A percentile compares a stretch with the other conserved stretches of the same genome.
Conservation (phyloP, 2,113 vertebrate species). For the Terrapene triunguis region DNA sequence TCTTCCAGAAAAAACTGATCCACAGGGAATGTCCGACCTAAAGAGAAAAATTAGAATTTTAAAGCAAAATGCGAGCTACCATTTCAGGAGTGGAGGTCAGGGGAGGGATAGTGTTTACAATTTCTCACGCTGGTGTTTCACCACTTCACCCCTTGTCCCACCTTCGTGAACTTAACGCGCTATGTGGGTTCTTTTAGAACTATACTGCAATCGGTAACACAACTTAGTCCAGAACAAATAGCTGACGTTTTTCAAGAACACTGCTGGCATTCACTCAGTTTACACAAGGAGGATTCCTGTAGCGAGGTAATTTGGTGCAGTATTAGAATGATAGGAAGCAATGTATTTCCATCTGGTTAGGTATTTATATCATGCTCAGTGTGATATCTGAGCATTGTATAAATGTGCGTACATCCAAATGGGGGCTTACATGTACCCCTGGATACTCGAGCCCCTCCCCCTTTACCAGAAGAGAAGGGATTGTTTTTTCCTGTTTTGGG, state of each 20-base stretch:
- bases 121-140: not conserved
- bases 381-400: not conserved
- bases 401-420: not conserved
- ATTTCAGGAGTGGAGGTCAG: accelerated
- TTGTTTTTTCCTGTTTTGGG: not conserved
- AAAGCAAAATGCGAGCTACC: not conserved
- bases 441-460: not conserved
- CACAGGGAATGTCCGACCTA: slow-evolving; percentile 94
- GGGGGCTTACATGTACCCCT: not conserved
- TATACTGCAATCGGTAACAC: not conserved
- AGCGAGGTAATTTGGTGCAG: not conserved
- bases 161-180: not conserved
- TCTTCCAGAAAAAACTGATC: slow-evolving; percentile 98
- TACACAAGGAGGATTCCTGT: not conserved
- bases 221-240: not conserved
- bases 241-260: not conserved
- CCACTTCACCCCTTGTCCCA: not conserved
- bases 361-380: not conserved
- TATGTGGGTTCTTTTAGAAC: not conserved
- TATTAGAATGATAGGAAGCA: not conserved
- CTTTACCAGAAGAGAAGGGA: not conserved
- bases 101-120: not conserved
- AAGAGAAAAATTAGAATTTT: slow-evolving; percentile 25
- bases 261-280: not conserved
- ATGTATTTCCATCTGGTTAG: not conserved